phyloP scores from a whole-genome alignment of 2,888 invertebrate genomes.

The Trissolcus brochymenae region DNA sequence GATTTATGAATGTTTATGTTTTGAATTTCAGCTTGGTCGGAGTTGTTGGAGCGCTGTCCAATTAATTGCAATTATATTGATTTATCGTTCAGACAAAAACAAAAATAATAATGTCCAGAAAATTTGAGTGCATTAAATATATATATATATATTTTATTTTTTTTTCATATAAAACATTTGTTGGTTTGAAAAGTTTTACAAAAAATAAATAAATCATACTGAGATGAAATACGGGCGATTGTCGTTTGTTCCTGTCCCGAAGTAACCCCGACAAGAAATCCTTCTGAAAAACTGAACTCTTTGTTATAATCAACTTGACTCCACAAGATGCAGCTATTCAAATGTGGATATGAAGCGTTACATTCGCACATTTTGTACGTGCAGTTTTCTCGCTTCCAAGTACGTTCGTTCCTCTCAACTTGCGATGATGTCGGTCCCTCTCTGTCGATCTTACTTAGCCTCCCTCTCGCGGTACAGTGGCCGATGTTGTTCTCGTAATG shows the following conservation, averaged over 20 bases:
- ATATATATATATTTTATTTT: too few relatives aligned
- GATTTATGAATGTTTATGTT: conserved; percentile 27
- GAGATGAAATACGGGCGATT: too few relatives aligned
- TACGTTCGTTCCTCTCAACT: conserved; percentile 44
- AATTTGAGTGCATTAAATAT: too few relatives aligned
- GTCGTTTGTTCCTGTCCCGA: not conserved
- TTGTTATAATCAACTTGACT: conserved; percentile 8
- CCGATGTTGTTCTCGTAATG: conserved; percentile 73
- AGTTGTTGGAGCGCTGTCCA: too few relatives aligned
- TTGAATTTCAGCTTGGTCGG: conserved; percentile 1
- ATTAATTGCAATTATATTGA: too few relatives aligned
- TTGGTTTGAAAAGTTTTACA: too few relatives aligned
- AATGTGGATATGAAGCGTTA: conserved; percentile 37
- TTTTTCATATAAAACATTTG: too few relatives aligned
- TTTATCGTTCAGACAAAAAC: not conserved
- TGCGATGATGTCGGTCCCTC: conserved; percentile 47
- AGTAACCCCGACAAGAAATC: not conserved
- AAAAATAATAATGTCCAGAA: too few relatives aligned
- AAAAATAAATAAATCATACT: too few relatives aligned
- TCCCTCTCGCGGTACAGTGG: conserved; percentile 61
- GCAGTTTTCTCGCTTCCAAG: conserved; percentile 43
- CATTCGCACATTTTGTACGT: conserved; percentile 35
- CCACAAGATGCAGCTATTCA: conserved; percentile 5
- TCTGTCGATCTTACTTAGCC: conserved; percentile 55
- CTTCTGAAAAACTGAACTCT: not conserved